phyloP scores from a whole-genome alignment of 1,140 invertebrate species.

The Hormaphis cornu region DNA sequence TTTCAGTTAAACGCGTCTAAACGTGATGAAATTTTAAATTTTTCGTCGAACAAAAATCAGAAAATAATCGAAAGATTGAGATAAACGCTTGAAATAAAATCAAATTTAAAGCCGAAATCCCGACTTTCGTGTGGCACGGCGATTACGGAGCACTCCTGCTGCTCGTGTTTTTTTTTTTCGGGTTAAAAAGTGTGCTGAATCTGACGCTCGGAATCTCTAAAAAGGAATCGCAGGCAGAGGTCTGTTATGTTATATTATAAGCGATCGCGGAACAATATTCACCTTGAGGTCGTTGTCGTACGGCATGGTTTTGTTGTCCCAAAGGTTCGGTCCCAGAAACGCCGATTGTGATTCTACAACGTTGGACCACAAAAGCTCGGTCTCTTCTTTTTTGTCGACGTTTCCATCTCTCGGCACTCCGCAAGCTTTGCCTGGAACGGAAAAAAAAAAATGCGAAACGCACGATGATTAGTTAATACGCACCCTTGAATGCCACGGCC shows the following conservation, averaged over 20 bases:
- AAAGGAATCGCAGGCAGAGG: too few species aligned
- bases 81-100: too few species aligned
- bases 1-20: background rate
- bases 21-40: too few species aligned
- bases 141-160: too few species aligned
- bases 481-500: too few species aligned
- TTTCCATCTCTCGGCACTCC: slow-evolving; percentile 37
- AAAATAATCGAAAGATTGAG: too few species aligned
- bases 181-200: too few species aligned
- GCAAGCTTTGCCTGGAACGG: slow-evolving; percentile 38
- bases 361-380: slow-evolving; percentile 68
- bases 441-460: background rate
- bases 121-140: too few species aligned
- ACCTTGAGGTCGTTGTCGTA: slow-evolving; percentile 91
- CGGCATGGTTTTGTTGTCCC: slow-evolving; percentile 76
- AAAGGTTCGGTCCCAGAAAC: slow-evolving; percentile 85
- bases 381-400: slow-evolving; percentile 69
- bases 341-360: slow-evolving; percentile 76
- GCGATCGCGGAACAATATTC: slow-evolving; percentile 45
- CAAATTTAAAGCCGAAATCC: too few species aligned
- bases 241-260: background rate
- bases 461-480: too few species aligned
- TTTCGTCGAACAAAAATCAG: too few species aligned
- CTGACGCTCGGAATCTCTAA: background rate
- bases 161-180: too few species aligned